phyloP scores from a whole-genome alignment of 2,888 invertebrate genomes.

The Autographa gamma region DNA sequence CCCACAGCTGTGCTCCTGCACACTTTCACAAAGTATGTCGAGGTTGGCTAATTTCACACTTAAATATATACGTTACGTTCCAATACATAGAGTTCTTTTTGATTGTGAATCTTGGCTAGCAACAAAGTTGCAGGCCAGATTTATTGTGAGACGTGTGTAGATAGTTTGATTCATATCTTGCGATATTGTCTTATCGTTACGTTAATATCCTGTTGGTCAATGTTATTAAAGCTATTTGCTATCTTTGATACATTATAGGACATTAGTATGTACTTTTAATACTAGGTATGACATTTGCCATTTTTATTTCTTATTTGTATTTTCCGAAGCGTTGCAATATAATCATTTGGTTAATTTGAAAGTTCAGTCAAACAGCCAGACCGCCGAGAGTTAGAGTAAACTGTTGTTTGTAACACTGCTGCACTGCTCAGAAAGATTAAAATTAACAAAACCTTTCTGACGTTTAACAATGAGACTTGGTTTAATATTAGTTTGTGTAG shows the following conservation, averaged over 20 bases:
- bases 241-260: background rate
- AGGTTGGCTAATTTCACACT: slow-evolving; percentile 27
- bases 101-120: background rate
- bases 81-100: slow-evolving; percentile 35
- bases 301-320: background rate
- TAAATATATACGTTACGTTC: slow-evolving; percentile 43
- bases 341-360: background rate
- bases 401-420: background rate
- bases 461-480: background rate
- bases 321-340: background rate
- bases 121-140: slow-evolving; percentile 57
- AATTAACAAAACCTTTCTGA: background rate
- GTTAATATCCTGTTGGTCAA: slow-evolving; percentile 46
- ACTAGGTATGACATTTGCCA: no score
- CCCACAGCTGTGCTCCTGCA: slow-evolving; percentile 51
- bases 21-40: slow-evolving; percentile 37
- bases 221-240: slow-evolving; percentile 15
- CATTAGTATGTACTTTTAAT: no score
- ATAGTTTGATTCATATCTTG: slow-evolving; percentile 69
- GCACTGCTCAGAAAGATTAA: background rate
- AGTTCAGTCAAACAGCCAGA: background rate
- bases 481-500: background rate
- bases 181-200: slow-evolving; percentile 65
- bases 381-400: background rate
- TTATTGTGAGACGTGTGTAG: slow-evolving; percentile 56